Evolutionary conservation across 2,888 invertebrate species (phyloP).

Genomic region (Oxycera nigricornis): DNA sequence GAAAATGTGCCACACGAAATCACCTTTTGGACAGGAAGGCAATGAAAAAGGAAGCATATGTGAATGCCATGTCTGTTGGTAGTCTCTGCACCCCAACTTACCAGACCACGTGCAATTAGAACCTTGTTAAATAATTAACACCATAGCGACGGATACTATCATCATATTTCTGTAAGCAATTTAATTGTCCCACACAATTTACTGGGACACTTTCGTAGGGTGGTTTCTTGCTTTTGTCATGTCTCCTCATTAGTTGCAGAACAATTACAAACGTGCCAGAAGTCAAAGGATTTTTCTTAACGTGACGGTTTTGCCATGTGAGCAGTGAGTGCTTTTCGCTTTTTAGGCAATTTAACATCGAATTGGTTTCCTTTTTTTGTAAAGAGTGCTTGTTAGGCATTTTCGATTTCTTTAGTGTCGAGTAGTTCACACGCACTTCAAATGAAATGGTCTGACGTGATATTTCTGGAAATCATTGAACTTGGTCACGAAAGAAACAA

Average conservation of each 20-base stretch:
- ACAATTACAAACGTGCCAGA: no score
- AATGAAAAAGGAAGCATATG: neutral
- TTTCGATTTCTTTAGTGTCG: no score
- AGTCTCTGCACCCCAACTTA: neutral
- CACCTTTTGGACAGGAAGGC: neutral
- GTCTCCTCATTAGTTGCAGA: neutral
- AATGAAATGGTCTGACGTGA: no score
- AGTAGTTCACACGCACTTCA: no score
- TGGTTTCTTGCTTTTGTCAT: neutral
- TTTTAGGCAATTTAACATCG: no score
- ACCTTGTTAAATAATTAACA: conserved; percentile 8
- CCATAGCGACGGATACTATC: neutral
- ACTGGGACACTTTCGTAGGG: neutral
- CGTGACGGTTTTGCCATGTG: no score
- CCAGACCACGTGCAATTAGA: neutral
- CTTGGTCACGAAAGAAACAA: no score
- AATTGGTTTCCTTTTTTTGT: no score
- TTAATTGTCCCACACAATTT: neutral
- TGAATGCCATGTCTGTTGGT: neutral
- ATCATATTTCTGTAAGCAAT: neutral
- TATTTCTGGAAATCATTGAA: no score
- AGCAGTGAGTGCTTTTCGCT: no score
- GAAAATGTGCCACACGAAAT: neutral
- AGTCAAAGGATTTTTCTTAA: no score
- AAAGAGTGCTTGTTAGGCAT: no score